Evolutionary conservation across 2,113 vertebrate species (phyloP), one percentile per base, ranked within the genome.

Genomic region (Ellobius talpinus): DNA sequence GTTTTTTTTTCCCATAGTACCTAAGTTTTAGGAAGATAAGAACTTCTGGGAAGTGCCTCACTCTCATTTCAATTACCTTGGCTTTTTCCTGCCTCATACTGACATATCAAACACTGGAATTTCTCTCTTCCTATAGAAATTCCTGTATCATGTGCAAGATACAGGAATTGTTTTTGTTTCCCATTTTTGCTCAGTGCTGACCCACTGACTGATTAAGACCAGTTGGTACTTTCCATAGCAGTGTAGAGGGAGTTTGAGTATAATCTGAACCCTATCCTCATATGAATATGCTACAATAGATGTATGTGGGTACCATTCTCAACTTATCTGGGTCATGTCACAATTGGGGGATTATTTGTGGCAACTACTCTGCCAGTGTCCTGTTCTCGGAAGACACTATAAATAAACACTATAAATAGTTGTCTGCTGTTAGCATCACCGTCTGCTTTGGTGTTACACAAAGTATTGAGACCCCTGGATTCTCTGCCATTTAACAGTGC

Each of bases 231-330:
- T 90, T 91, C 58, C 36, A 16, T 79, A 89, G 85, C 9, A 42
- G 93, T 95, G 88, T 72, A 72, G 84, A 91, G 89, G 19, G 10
- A 87, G 13, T 5, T 23, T 89, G 66, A 92, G 7, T 55, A 24
- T 8, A 42, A 4, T 87, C 13, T n/a, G 39, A 93, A 47, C n/a
- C 90, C 9, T 82, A 6, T 87, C n/a, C 31, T 77, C 31, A 26
- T 68, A 31, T 47, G 39, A 24, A 21, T 58, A 17, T 26, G 11
- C 91, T 61, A 11, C 33, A 58, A 24, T 58, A 26, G 23, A 33
- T 66, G 17, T 33, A 65, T 36, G 24, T 85, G 58, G 61, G 42
- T 76, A 21, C 70, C 63, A n/a, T 66, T 55, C 77, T 45, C n/a
- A 39, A 3, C 10, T 5, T 82, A 88, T 36, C 66, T 50, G 33